A percentile compares a stretch with the other conserved stretches of the same genome.
phyloP scores from a whole-genome alignment of 2,888 invertebrate species.

The Scotopteryx bipunctaria region DNA sequence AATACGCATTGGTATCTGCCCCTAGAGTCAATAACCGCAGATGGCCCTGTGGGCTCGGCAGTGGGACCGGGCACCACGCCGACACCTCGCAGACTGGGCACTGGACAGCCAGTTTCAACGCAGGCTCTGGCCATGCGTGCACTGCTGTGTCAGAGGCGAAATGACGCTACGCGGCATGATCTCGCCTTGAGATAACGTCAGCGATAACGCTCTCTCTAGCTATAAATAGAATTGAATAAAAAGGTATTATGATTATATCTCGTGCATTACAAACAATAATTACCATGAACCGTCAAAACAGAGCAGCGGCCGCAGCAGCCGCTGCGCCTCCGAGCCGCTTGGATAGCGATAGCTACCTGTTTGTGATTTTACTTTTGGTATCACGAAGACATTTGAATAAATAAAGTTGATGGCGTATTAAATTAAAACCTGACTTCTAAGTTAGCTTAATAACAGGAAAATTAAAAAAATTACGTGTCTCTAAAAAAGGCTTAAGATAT shows the following conservation, averaged over 20 bases:
- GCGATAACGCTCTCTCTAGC: slow-evolving; percentile 70
- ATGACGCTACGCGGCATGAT: slow-evolving; percentile 50
- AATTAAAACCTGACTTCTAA: too few species aligned
- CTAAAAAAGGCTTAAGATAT: too few species aligned
- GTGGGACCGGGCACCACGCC: slow-evolving; percentile 29
- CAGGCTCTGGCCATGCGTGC: slow-evolving; percentile 38
- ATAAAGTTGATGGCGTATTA: too few species aligned
- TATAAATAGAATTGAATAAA: slow-evolving; percentile 79
- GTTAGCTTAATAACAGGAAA: too few species aligned
- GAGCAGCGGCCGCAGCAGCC: too few species aligned
- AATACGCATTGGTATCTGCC: slow-evolving; percentile 36
- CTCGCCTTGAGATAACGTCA: slow-evolving; percentile 78
- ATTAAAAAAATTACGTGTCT: too few species aligned
- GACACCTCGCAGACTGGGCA: slow-evolving; percentile 37
- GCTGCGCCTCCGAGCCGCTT: too few species aligned
- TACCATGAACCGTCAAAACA: slow-evolving; percentile 18
- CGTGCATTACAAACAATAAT: slow-evolving; percentile 39
- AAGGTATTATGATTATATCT: slow-evolving; percentile 69
- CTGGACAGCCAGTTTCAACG: slow-evolving; percentile 32
- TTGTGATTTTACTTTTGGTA: too few species aligned
- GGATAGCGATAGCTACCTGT: too few species aligned
- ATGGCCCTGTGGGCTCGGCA: slow-evolving; percentile 34
- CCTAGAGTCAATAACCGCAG: slow-evolving; percentile 49
- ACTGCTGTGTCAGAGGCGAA: slow-evolving; percentile 39
- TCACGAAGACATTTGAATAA: too few species aligned